phyloP scores from a whole-genome alignment of 2,888 invertebrate genomes.

The Bugulina stolonifera region DNA sequence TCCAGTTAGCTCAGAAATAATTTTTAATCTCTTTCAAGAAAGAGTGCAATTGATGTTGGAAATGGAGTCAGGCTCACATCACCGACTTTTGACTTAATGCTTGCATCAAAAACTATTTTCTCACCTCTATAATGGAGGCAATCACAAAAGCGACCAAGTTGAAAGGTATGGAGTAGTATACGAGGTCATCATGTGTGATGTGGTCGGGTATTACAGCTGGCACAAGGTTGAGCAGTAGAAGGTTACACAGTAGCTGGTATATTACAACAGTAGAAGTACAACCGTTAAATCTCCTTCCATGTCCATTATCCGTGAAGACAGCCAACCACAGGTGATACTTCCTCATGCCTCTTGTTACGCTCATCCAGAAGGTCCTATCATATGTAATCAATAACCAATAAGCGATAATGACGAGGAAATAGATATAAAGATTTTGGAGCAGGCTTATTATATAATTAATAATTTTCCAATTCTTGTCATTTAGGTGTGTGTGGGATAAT shows the following conservation, averaged over 20 bases:
- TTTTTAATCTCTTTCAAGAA: too few relatives aligned
- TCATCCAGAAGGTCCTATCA: constrained; percentile 25
- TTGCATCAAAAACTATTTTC: too few relatives aligned
- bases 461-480: too few relatives aligned
- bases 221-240: constrained; percentile 24
- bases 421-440: too few relatives aligned
- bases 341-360: background rate
- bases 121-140: constrained; percentile 14
- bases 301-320: constrained; percentile 1
- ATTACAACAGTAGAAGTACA: background rate
- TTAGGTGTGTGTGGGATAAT: too few relatives aligned
- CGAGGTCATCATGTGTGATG: constrained; percentile 13
- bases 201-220: constrained; percentile 20
- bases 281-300: constrained; percentile 20
- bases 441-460: too few relatives aligned
- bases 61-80: too few relatives aligned
- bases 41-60: too few relatives aligned
- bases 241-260: constrained; percentile 24
- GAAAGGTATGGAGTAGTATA: constrained; percentile 23
- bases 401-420: too few relatives aligned
- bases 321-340: constrained; percentile 25
- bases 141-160: constrained; percentile 23
- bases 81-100: too few relatives aligned
- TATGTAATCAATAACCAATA: too few relatives aligned
- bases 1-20: too few relatives aligned